Conservation (phyloP, 2,888 invertebrate genomes). For the Nephrotoma guestfalica region DNA sequence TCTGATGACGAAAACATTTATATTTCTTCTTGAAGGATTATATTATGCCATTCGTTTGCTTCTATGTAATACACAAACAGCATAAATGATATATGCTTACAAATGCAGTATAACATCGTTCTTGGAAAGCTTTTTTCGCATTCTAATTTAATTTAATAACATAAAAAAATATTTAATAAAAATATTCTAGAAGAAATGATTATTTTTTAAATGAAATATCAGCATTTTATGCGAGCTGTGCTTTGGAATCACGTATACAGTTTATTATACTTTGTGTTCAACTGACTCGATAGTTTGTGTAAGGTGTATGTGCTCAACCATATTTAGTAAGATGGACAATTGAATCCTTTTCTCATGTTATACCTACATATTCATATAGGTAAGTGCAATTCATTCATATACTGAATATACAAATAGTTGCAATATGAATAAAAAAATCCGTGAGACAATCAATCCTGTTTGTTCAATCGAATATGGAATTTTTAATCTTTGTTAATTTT, state of each 20-base stretch:
- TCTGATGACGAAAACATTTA: not conserved
- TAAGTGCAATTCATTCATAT: not conserved
- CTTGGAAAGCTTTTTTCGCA: not conserved
- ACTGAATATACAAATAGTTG: not conserved
- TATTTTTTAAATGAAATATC: not conserved
- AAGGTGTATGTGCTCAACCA: too few relatives aligned
- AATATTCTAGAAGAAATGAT: not conserved
- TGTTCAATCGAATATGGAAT: not conserved
- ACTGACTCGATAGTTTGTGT: not conserved
- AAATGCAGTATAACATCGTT: not conserved
- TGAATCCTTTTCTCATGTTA: too few relatives aligned
- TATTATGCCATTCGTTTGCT: not conserved
- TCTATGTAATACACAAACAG: not conserved
- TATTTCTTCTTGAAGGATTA: not conserved
- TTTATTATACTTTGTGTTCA: not conserved
- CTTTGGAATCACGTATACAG: not conserved
- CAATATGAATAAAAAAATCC: not conserved
- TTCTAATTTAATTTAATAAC: not conserved
- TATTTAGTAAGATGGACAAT: not conserved
- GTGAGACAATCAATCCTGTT: not conserved
- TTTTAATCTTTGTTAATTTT: too few relatives aligned
- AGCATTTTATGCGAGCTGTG: not conserved
- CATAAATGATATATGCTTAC: not conserved
- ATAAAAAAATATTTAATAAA: not conserved
- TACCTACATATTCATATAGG: not conserved